Evolutionary conservation across 2,888 invertebrate species (phyloP), one percentile per base, ranked within the genome.

Genomic region (Agrypnus murinus): DNA sequence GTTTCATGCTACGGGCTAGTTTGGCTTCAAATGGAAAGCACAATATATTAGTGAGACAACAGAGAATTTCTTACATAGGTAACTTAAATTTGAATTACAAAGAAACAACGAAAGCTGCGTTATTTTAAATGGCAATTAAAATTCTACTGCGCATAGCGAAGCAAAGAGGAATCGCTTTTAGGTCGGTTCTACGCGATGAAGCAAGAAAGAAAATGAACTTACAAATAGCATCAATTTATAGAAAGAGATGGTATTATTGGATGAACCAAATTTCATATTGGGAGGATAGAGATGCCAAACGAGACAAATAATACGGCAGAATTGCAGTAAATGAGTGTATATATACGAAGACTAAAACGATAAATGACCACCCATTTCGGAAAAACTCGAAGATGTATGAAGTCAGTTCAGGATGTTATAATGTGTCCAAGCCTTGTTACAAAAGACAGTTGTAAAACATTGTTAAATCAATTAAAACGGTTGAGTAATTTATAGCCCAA

Each of bases 111-210:
- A 75, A 65, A 71, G 73, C 74, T 73, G 76, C 76, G 78, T 79
- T 79, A 80, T 79, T 81, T 81, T 81, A 80, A 81, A 81, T 80
- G 80, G 80, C 80, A 81, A 81, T 81, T 81, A 81, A 81, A 80
- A 81, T 80, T 79, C 80, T 80, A 77, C 79, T 74, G 78, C 75
- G 80, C 80, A 79, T 79, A 78, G 77, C 78, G 73, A 73, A 57
- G 48, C 48, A 53, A 70, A 74, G 25, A 57, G 64, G 57, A 60
- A 57, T 60, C 50, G 55, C 43, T 40, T 55, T 14, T 31, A 63
- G 38, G 15, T 12, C 38, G 17, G 45, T 15, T n/a, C 45, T 43
- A 64, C 6, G 14, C 15, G 70, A 38, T 32, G 15, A 43, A 74
- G 45, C 6, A 68, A 58, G 75, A 73, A 48, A 43, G 65, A 68